Conservation (phyloP, 2,797 vertebrate genomes). For the Scolopax bukidnonensis region DNA sequence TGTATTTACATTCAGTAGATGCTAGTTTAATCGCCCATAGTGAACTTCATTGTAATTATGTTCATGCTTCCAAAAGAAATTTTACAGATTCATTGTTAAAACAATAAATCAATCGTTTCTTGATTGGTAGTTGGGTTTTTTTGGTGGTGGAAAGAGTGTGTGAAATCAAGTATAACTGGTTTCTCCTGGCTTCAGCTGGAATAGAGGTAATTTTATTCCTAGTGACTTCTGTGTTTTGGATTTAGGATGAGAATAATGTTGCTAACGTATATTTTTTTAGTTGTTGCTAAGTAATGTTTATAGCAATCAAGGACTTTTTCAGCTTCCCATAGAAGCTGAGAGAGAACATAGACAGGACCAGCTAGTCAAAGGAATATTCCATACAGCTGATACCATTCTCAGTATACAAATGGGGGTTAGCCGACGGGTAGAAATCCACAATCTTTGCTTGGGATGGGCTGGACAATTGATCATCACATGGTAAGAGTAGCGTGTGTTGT, state of each 20-base stretch:
- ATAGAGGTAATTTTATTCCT: background rate
- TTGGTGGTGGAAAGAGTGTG: background rate
- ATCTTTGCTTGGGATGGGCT: background rate
- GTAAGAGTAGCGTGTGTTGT: background rate
- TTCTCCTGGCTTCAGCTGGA: background rate
- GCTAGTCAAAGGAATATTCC: background rate
- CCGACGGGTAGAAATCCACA: background rate
- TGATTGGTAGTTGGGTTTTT: background rate
- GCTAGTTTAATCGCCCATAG: background rate
- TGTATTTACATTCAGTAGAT: background rate
- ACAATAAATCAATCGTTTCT: background rate
- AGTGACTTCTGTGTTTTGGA: background rate
- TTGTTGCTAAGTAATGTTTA: background rate
- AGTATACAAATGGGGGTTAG: background rate
- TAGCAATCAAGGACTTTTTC: background rate
- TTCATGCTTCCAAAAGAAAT: background rate
- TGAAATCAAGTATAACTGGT: background rate
- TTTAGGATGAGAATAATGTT: background rate
- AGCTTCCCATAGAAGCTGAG: background rate
- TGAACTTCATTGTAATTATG: background rate
- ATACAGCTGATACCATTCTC: too few relatives aligned
- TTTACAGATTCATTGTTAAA: background rate
- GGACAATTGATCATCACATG: background rate
- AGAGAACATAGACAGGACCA: background rate
- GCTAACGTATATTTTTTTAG: background rate